Conservation (phyloP, 1,140 invertebrate genomes). For the Apocrypta bakeri region DNA sequence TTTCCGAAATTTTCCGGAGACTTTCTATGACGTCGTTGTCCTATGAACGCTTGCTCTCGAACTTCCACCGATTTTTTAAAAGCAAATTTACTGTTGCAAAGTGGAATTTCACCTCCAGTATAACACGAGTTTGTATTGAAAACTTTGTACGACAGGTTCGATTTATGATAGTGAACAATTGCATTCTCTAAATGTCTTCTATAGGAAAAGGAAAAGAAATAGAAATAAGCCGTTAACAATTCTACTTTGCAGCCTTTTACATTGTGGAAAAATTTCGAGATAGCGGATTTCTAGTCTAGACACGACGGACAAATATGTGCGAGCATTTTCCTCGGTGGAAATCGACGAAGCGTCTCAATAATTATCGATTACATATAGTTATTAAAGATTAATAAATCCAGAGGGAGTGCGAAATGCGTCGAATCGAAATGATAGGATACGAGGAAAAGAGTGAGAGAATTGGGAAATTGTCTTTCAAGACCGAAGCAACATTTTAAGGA, state of each 20-base stretch:
- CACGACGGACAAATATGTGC: conserved; percentile 44
- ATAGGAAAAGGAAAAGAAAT: not conserved
- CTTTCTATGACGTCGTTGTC: conserved; percentile 43
- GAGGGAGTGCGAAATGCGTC: not conserved
- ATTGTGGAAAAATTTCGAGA: conserved; percentile 37
- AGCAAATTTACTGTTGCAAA: conserved; percentile 42
- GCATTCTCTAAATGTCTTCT: not conserved
- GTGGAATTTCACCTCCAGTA: conserved; percentile 17
- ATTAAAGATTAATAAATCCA: conserved; percentile 39
- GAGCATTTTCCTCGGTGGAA: conserved; percentile 39
- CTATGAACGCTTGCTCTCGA: conserved; percentile 47
- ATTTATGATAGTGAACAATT: not conserved
- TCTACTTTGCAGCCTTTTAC: conserved; percentile 41
- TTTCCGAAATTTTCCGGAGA: conserved; percentile 30
- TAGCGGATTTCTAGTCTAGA: conserved; percentile 52
- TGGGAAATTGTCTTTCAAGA: conserved; percentile 47
- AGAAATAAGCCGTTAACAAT: conserved; percentile 1
- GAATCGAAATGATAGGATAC: not conserved
- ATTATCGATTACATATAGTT: conserved; percentile 49
- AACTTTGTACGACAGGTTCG: not conserved
- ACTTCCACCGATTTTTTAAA: conserved; percentile 44
- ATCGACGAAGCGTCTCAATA: conserved; percentile 44
- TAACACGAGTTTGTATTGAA: not conserved
- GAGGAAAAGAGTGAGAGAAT: conserved; percentile 1
- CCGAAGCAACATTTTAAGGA: conserved; percentile 37